Percentiles rank a stretch among this genome's conserved stretches.
Conservation (phyloP, 2,797 vertebrate species). For the Holocentrus rufus region DNA sequence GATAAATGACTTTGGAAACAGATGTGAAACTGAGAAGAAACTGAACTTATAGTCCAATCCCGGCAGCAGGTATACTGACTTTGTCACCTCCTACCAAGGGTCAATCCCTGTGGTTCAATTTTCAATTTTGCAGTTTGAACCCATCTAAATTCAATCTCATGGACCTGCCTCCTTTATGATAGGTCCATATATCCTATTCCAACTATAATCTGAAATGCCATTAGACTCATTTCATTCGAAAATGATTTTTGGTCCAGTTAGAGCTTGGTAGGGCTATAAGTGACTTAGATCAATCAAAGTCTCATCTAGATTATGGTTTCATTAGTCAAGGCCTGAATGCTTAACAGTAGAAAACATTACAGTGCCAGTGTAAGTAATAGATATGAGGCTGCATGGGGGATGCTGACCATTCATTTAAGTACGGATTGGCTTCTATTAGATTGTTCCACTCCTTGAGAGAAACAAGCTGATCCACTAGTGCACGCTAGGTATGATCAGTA, state of each 20-base stretch:
- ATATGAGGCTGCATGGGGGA: neutral
- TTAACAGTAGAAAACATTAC: conserved; percentile 34
- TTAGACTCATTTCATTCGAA: conserved; percentile 73
- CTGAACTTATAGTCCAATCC: conserved; percentile 44
- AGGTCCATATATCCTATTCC: conserved; percentile 73
- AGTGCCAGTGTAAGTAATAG: neutral
- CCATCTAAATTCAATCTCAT: conserved; percentile 73
- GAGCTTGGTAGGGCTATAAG: conserved; percentile 45
- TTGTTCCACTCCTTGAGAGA: neutral
- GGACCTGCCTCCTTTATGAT: conserved; percentile 62
- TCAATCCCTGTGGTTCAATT: conserved; percentile 77
- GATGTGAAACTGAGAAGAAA: conserved; percentile 48
- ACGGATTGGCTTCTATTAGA: conserved; percentile 16
- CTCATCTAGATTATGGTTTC: conserved; percentile 55
- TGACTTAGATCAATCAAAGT: conserved; percentile 57
- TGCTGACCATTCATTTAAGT: conserved; percentile 10
- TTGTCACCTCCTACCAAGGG: conserved; percentile 42
- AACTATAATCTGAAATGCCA: conserved; percentile 73
- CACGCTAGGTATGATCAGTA: too few relatives aligned
- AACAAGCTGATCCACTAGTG: too few relatives aligned
- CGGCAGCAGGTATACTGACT: conserved; percentile 13
- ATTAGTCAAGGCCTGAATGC: conserved; percentile 53
- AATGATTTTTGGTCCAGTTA: conserved; percentile 64
- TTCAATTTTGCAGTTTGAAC: conserved; percentile 79
- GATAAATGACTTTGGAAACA: conserved; percentile 57